Percentiles rank a stretch among this genome's conserved stretches.
Evolutionary conservation across 2,797 vertebrate species (phyloP).

Genomic region (Epinephelus awoara): DNA sequence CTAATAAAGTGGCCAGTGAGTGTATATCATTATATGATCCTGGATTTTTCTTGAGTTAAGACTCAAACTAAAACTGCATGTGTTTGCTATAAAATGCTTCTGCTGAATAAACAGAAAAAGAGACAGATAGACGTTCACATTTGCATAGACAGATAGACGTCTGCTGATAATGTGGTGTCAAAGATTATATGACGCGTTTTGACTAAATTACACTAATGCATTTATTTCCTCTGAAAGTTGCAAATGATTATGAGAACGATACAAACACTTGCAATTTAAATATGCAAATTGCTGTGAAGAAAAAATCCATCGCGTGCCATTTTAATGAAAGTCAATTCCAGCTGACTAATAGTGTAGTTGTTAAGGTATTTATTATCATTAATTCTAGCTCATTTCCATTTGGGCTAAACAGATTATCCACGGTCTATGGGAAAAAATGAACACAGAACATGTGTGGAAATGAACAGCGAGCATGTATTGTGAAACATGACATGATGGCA

Average conservation of each 20-base stretch:
- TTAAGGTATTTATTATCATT: constrained; percentile 61
- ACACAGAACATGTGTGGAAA: constrained; percentile 22
- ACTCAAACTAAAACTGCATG: background rate
- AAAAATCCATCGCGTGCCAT: constrained; percentile 21
- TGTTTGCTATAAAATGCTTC: background rate
- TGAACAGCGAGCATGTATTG: constrained; percentile 20
- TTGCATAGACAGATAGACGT: background rate
- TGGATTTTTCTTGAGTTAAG: background rate
- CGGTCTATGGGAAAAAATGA: constrained; percentile 24
- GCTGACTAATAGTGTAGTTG: constrained; percentile 51
- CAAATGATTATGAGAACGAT: constrained; percentile 46
- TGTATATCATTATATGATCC: background rate
- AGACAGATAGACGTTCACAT: background rate
- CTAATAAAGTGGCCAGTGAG: no score
- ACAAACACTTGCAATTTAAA: constrained; percentile 71
- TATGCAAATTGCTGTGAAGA: constrained; percentile 51
- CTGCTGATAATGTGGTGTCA: constrained; percentile 16
- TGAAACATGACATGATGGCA: constrained; percentile 11
- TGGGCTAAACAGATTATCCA: constrained; percentile 50
- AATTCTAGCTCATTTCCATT: constrained; percentile 62
- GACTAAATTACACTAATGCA: constrained; percentile 43
- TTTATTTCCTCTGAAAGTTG: constrained; percentile 33
- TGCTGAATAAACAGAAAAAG: background rate
- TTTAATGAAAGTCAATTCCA: constrained; percentile 53
- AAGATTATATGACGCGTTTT: constrained; percentile 5